Evolutionary conservation across 2,888 invertebrate species (phyloP), one percentile per base, ranked within the genome.

Genomic region (Cryptosula pallasiana): DNA sequence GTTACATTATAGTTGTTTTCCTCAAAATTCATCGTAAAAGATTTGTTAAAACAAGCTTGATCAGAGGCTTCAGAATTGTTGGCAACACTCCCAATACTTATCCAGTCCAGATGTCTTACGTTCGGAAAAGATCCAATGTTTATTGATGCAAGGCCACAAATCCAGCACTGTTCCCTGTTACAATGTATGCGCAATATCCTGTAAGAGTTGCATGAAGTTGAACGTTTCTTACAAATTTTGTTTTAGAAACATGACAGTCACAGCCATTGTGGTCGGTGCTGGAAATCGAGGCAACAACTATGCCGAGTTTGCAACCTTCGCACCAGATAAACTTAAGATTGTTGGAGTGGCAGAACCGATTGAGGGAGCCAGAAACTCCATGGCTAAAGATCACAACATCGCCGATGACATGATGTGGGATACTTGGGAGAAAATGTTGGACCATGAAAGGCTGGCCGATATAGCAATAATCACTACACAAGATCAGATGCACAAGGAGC

Each of bases 401-500:
- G 32, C 45, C 27, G 36, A 63, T 16, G 74, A 75, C 1, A 72
- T 73, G 72, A 27, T 75, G 57, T 73, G 73, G 69, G 58, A 57
- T n/a, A 81, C 81, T 69, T 84, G 84, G 84, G 74, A 73, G 55
- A 78, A 79, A 1, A 77, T 79, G 1, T 77, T 75, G 5, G 71
- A 75, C 16, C 72, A 71, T 29, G 79, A 80, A 1, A 83, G 80
- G 73, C 78, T 85, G 77, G 84, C 85, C 34, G 84, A 85, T 74
- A 79, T 79, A 79, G 84, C 80, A 1, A 78, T 85, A 27, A 81
- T 85, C 72, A 76, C 81, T 55, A 84, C 85, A 20, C 81, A 79
- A 54, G 85, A 85, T 75, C 75, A 76, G 71, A 75, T 79, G 25
- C 84, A 84, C 72, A 83, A 82, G 82, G 83, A 81, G 23, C 84